Conservation (phyloP, 2,113 vertebrate genomes). For the Myrmecophaga tridactyla region DNA sequence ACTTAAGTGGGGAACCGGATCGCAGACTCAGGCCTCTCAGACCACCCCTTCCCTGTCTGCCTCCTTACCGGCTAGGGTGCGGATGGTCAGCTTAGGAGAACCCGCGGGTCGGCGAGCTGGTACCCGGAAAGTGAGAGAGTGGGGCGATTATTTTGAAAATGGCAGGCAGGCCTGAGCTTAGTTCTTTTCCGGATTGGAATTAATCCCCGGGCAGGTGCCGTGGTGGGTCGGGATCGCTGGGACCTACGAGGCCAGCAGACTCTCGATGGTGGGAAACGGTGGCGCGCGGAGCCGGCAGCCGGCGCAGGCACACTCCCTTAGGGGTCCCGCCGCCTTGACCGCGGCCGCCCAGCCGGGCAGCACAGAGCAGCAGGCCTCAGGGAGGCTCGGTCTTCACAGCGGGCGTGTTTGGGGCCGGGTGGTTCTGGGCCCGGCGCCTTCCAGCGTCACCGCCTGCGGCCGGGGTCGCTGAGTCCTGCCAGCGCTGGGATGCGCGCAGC, state of each 20-base stretch:
- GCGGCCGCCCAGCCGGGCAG: neutral
- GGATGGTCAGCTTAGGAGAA: neutral
- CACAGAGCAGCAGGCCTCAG: neutral
- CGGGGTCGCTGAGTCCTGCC: neutral
- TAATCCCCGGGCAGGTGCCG: neutral
- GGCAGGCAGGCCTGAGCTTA: neutral
- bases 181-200: neutral
- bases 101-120: fast-evolving
- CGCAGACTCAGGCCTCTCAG: fast-evolving
- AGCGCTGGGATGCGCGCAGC: neutral
- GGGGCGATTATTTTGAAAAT: fast-evolving
- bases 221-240: neutral
- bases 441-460: neutral
- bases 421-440: neutral
- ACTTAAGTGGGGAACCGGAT: fast-evolving
- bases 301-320: fast-evolving
- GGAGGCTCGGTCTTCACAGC: neutral
- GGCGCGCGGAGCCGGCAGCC: neutral
- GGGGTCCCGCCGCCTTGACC: neutral
- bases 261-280: neutral
- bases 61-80: neutral
- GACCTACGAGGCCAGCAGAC: fast-evolving
- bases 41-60: no score
- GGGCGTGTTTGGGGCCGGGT: neutral
- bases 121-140: neutral